phyloP scores from a whole-genome alignment of 2,888 invertebrate species.

The Nomada fucata region DNA sequence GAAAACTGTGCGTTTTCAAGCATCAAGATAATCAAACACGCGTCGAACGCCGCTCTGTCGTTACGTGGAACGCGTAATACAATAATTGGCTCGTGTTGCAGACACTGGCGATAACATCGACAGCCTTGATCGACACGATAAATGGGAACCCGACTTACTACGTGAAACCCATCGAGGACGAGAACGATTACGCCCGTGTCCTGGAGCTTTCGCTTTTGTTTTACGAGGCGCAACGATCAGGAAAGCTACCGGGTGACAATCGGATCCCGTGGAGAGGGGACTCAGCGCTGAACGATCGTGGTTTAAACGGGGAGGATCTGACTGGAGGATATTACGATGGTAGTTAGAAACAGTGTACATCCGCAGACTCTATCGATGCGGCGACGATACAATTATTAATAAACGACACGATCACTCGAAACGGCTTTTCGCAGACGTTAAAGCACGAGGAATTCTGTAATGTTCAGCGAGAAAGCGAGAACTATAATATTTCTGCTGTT shows the following conservation, averaged over 20 bases:
- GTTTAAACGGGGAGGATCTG: constrained; percentile 85
- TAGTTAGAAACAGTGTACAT: constrained; percentile 70
- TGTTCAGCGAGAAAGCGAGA: too few relatives aligned
- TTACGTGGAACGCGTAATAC: not conserved
- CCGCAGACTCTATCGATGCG: not conserved
- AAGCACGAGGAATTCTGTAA: too few relatives aligned
- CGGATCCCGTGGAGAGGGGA: constrained; percentile 86
- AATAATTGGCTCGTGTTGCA: constrained; percentile 30
- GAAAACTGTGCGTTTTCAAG: not conserved
- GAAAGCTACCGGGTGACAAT: constrained; percentile 84
- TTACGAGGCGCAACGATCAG: constrained; percentile 86
- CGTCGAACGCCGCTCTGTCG: not conserved
- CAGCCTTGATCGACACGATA: constrained; percentile 52
- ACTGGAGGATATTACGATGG: constrained; percentile 87
- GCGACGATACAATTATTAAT: not conserved
- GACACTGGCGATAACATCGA: constrained; percentile 44
- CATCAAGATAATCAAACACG: not conserved
- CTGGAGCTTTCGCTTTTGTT: constrained; percentile 85
- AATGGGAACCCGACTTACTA: constrained; percentile 34
- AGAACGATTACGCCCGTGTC: constrained; percentile 84
- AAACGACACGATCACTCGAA: not conserved
- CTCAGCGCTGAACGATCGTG: constrained; percentile 85
- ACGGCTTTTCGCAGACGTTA: not conserved
- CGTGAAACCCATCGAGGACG: constrained; percentile 64
- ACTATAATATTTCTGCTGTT: too few relatives aligned